Evolutionary conservation across 2,888 invertebrate species (phyloP), one percentile per base, ranked within the genome.

Genomic region (Lasioglossum leucozonium): DNA sequence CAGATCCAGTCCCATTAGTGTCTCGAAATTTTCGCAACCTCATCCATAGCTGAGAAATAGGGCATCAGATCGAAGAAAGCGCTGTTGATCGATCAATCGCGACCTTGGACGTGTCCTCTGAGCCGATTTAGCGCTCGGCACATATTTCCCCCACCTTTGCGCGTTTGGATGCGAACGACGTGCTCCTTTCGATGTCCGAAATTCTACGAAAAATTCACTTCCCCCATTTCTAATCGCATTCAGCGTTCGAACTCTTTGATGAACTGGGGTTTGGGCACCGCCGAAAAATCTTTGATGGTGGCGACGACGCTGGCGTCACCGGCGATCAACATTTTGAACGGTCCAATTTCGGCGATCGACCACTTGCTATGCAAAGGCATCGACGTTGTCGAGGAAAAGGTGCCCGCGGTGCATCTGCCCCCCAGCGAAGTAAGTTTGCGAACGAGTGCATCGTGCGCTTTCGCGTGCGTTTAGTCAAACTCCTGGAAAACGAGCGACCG

Each of bases 341-440:
- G 96, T 0, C 98, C 98, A 0, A 95, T 98, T 16, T 96, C 96
- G 47, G 97, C 97, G 82, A 96, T 98, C 62, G 98, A 98, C 95
- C 96, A 96, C 88, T 96, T 98, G 86, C 96, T 98, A 85, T 98
- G 98, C 95, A 97, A 96, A 93, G 98, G 98, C 81, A 96, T 99
- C 87, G 98, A 98, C 90, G 96, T 97, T 62, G 97, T 98, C n/a
- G 98, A 98, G 94, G 96, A 97, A 92, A 96, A 96, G 84, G 97
- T 98, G 72, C 98, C 98, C 0, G 96, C 97, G 1, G 97, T 98
- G 85, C 97, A 97, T 93, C 95, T 98, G 89, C 98, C 98, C 8
- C 98, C 98, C 13, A 97, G 98, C 95, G 96, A 97, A 96, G 98
- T 98, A 96, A 96, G 96, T 92, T 37, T 51, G 22, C 10, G 22